Base-by-base conservation (phyloP, 1,140 invertebrate species). In the Drosophila ananassae region DNA sequence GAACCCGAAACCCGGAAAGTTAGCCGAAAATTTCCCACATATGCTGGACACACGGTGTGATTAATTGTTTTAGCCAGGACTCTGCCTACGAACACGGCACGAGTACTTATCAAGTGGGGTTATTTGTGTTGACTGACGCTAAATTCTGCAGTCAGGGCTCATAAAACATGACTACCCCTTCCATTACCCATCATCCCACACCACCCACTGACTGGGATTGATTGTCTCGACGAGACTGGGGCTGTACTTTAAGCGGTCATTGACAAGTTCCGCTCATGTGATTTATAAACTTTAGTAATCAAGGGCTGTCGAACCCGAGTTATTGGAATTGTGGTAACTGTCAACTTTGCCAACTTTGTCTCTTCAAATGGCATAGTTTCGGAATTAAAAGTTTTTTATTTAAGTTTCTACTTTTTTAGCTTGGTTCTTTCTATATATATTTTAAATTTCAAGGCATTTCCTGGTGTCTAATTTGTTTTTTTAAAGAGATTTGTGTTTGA, bases 21-120 rank as follows among this genome's bases (percentile, higher is more conserved):
- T 89, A 64, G 50, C 74, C 74, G 41, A 76, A 82, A 85, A 85
- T 87, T 82, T 82, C 66, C 78, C 83, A 87, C 82, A 87, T 89
- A 89, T 87, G 83, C 80, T 66, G 75, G 83, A 77, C 68, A 77
- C 68, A 50, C 62, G 61, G 64, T 78, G 82, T 85, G 82, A 85
- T 85, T 85, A 85, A 85, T 85, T 81, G 82, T 78, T 77, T 52
- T 69, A 67, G 69, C 9, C 46, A 47, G 66, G 66, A 47, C 54
- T 67, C 55, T 59, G 66, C 54, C 52, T 46, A 67, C 64, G 59
- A n/a, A 22, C 59, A n/a, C 8, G 21, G 25, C 39, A 21, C 32
- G 21, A 39, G 50, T 44, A 66, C 62, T 32, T 28, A 44, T 41
- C 41, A 54, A 72, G 37, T 67, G 84, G 58, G 56, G 64, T 79